Conservation (phyloP, 2,888 invertebrate species). For the Nyleta sp. region DNA sequence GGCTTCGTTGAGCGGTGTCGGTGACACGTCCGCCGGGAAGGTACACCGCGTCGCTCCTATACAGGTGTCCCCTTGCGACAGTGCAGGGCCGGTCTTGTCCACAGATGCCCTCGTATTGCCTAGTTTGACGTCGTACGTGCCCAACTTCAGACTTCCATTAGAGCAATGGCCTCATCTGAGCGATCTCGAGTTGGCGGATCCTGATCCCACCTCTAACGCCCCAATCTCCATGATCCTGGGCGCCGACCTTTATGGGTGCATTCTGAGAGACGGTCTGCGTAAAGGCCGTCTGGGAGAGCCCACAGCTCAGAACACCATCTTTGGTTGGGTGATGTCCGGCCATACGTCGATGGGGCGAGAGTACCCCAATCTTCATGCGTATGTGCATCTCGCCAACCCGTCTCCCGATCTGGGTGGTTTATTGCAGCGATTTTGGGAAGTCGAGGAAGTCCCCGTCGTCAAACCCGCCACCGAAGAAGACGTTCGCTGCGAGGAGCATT, state of each 20-base stretch:
- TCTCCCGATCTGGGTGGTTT: too few relatives aligned
- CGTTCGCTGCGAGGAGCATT: not conserved
- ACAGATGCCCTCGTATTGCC: not conserved
- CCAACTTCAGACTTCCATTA: not conserved
- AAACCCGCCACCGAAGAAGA: not conserved
- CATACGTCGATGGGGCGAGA: too few relatives aligned
- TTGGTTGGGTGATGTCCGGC: too few relatives aligned
- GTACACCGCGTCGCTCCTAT: not conserved
- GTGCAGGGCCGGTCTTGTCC: not conserved
- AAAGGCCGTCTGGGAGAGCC: not conserved
- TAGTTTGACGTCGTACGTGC: not conserved
- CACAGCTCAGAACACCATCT: not conserved
- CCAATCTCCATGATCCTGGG: not conserved
- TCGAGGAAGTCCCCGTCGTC: not conserved
- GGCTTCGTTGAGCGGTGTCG: not conserved
- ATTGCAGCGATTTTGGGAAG: conserved; percentile 13
- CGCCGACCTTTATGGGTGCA: not conserved
- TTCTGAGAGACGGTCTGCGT: not conserved
- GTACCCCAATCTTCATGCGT: too few relatives aligned
- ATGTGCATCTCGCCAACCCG: not conserved
- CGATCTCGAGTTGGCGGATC: not conserved
- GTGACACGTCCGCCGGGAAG: not conserved
- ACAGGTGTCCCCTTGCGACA: not conserved
- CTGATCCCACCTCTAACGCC: not conserved
- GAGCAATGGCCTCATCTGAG: not conserved